phyloP scores from a whole-genome alignment of 2,888 invertebrate genomes.

The Nomada hirtipes region DNA sequence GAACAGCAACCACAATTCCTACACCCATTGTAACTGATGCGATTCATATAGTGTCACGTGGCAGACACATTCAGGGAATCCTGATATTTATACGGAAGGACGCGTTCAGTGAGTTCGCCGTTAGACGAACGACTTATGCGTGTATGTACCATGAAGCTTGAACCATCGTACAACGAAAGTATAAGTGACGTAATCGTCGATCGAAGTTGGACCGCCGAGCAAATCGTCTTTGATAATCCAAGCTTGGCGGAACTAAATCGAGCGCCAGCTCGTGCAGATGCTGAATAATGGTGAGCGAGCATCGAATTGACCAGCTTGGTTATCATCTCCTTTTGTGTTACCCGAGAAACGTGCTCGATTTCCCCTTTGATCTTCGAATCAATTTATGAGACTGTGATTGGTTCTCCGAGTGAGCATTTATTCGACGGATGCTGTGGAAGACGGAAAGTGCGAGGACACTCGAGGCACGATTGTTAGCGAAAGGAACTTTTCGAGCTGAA shows the following conservation, averaged over 20 bases:
- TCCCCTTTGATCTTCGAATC: conserved; percentile 28
- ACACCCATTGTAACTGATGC: neutral
- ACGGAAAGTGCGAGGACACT: neutral
- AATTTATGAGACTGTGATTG: conserved; percentile 20
- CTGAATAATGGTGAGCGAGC: conserved; percentile 50
- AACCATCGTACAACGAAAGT: conserved; percentile 18
- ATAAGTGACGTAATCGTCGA: conserved; percentile 37
- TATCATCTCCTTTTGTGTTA: conserved; percentile 17
- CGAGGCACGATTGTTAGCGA: neutral
- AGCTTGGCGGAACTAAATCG: conserved; percentile 57
- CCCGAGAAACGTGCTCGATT: conserved; percentile 4
- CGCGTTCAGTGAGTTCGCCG: conserved; percentile 20
- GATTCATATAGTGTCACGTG: neutral
- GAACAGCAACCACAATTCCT: neutral
- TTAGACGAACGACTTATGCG: too few species aligned
- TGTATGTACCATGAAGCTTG: too few species aligned
- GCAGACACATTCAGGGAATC: conserved; percentile 1
- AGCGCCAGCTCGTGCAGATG: conserved; percentile 43
- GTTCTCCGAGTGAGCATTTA: neutral
- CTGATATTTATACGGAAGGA: conserved; percentile 17
- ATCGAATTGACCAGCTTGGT: conserved; percentile 36
- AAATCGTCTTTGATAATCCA: conserved; percentile 47
- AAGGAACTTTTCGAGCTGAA: neutral
- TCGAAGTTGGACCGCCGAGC: conserved; percentile 25
- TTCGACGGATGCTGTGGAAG: neutral